Percentiles rank a stretch among this genome's conserved stretches.
Conservation (phyloP, 2,113 vertebrate genomes). For the Pristiophorus japonicus region DNA sequence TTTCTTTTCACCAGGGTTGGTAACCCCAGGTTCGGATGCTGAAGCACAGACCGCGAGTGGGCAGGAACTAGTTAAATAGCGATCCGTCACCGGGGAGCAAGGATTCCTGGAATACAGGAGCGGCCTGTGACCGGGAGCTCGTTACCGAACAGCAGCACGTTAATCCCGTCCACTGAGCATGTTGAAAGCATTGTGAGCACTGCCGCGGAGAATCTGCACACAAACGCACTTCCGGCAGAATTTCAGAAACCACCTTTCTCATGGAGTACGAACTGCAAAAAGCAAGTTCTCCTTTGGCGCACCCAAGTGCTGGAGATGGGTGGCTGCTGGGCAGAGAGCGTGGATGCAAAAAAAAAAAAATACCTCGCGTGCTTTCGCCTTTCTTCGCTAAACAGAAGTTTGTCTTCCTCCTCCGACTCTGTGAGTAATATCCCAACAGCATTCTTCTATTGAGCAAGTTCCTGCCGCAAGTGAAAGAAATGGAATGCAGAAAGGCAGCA, state of each 20-base stretch:
- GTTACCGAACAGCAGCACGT: neutral
- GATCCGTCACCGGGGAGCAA: neutral
- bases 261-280: neutral
- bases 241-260: neutral
- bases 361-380: too few relatives aligned
- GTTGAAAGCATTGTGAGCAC: too few relatives aligned
- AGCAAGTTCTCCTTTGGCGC: neutral
- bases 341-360: too few relatives aligned
- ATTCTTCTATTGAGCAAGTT: too few relatives aligned
- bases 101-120: neutral
- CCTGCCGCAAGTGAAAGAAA: too few relatives aligned
- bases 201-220: too few relatives aligned
- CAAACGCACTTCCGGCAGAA: neutral
- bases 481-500: too few relatives aligned
- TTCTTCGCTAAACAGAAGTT: too few relatives aligned
- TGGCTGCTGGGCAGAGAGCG: neutral
- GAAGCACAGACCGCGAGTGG: neutral
- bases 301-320: neutral
- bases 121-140: neutral
- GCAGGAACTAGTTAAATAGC: neutral
- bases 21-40: neutral
- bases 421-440: too few relatives aligned
- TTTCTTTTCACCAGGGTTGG: too few relatives aligned
- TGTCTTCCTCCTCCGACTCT: too few relatives aligned
- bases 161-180: neutral